Evolutionary conservation across 2,888 invertebrate genomes (phyloP).

Genomic region (Drosophila nr. perissopoda): DNA sequence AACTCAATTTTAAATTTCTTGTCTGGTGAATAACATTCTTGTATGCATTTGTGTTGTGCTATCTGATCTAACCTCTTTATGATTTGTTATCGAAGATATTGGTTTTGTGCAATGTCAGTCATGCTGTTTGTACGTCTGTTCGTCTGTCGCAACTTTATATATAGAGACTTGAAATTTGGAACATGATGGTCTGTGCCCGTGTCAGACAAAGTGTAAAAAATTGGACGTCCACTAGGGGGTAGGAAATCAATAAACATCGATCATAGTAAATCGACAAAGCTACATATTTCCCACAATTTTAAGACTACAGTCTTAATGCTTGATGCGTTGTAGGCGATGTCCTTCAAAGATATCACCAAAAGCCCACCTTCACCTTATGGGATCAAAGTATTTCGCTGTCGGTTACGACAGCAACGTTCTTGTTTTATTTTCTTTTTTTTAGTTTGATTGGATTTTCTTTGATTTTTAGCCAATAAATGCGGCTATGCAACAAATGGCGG

Average conservation of each 20-base stretch:
- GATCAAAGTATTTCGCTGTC: too few species aligned
- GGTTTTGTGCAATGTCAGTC: not conserved
- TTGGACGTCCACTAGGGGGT: too few species aligned
- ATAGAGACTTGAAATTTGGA: too few species aligned
- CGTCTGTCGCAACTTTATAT: not conserved
- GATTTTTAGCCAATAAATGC: not conserved
- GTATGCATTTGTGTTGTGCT: not conserved
- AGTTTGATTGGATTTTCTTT: not conserved
- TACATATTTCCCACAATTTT: not conserved
- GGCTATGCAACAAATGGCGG: not conserved
- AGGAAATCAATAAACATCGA: too few species aligned
- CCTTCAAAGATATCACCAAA: too few species aligned
- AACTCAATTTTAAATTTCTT: not conserved
- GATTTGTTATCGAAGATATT: not conserved
- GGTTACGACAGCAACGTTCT: not conserved
- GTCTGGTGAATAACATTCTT: not conserved
- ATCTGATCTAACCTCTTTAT: not conserved
- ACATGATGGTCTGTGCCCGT: too few species aligned
- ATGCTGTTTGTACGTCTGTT: not conserved
- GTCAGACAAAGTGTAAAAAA: not conserved
- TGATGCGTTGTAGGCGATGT: too few species aligned
- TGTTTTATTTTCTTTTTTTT: not conserved
- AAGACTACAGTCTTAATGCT: not conserved
- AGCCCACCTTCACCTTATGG: too few species aligned
- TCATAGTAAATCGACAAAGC: not conserved